Evolutionary conservation across 2,888 invertebrate genomes (phyloP).

Genomic region (Teleiodes luculella): DNA sequence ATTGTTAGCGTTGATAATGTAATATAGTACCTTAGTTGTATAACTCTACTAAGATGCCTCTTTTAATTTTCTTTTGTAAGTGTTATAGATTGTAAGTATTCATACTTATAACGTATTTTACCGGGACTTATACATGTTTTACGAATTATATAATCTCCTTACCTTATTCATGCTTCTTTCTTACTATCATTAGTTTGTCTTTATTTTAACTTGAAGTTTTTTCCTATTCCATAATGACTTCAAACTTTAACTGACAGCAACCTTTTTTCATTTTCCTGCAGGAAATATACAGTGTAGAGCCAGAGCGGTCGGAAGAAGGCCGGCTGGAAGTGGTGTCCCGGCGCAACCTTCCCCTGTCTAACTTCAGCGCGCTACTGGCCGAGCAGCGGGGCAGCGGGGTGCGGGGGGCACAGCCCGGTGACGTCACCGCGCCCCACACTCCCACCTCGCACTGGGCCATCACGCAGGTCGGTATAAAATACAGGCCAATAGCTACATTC

Average conservation of each 20-base stretch:
- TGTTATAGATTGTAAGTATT: no score
- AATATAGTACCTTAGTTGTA: no score
- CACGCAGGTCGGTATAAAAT: slow-evolving; percentile 41
- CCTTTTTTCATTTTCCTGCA: slow-evolving; percentile 23
- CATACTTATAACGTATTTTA: no score
- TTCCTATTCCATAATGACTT: background rate
- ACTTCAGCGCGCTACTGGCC: slow-evolving; percentile 62
- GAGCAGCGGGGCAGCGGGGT: slow-evolving; percentile 54
- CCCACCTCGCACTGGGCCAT: slow-evolving; percentile 40
- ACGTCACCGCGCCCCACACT: slow-evolving; percentile 26
- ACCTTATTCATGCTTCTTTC: no score
- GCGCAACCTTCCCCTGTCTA: slow-evolving; percentile 48
- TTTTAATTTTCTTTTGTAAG: no score
- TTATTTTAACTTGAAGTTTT: no score
- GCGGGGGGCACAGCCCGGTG: slow-evolving; percentile 24
- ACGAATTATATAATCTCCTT: no score
- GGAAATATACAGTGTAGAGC: slow-evolving; percentile 67
- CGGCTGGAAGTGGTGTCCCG: slow-evolving; percentile 54
- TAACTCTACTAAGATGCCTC: no score
- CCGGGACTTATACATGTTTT: no score
- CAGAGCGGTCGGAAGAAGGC: slow-evolving; percentile 40
- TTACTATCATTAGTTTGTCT: no score
- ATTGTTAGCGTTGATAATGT: background rate
- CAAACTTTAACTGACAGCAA: background rate
- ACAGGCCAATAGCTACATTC: no score